Percentiles rank a stretch among this genome's conserved stretches.
These are phyloP conservation scores for Limnephilus lunatus DNA, from an alignment of 2,888 invertebrate genomes.

Conservation along the genomic window DNA sequence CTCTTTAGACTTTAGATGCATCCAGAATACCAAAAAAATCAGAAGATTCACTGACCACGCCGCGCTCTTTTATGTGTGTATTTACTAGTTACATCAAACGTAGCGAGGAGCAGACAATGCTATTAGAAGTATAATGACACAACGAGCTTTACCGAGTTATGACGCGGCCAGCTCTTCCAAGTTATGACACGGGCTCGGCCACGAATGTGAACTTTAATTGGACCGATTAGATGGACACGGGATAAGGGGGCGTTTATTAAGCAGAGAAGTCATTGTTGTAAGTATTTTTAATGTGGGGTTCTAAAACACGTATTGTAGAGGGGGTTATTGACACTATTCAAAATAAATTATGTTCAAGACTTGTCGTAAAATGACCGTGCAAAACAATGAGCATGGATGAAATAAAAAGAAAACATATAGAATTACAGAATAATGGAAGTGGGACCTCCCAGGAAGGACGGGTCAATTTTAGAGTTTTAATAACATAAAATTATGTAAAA, in stretches of 20 bases:
- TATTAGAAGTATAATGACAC: constrained; percentile 27
- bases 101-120: constrained; percentile 19
- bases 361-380: background rate
- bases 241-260: constrained; percentile 22
- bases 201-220: constrained; percentile 33
- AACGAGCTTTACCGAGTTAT: background rate
- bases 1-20: background rate
- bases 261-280: constrained; percentile 3
- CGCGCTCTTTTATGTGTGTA: background rate
- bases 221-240: constrained; percentile 26
- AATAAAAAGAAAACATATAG: background rate
- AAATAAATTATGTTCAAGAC: background rate
- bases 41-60: background rate
- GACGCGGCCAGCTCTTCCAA: background rate
- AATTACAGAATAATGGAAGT: background rate
- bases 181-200: constrained; percentile 12
- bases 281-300: background rate
- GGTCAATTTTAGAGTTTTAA: too few species aligned
- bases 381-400: background rate
- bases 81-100: background rate
- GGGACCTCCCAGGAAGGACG: background rate
- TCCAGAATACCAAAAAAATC: background rate
- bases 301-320: background rate
- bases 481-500: too few species aligned
- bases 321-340: background rate